Base-by-base conservation (phyloP, 2,113 vertebrate genomes). In the Himantopus leucocephalus region DNA sequence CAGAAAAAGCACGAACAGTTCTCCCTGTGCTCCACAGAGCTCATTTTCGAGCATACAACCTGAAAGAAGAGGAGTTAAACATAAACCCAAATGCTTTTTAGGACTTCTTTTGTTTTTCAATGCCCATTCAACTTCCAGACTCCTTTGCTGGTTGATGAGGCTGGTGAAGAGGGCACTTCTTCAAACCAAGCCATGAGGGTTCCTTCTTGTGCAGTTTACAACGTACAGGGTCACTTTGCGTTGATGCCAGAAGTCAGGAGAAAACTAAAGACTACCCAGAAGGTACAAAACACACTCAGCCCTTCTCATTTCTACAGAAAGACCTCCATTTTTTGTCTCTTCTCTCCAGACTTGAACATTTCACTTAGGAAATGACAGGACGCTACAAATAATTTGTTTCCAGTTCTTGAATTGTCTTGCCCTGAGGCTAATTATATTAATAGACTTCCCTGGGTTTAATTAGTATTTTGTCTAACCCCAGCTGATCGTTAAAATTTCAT, bases 401-500 rank as follows among this genome's bases (percentile, higher is more conserved):
- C 85, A 92, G 68, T 93, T 95, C 66, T 94, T 72, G 70, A 96
- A 94, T 32, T 71, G 18, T 85, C 85, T 63, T 92, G 67, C 88
- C 68, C 75, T 63, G 50, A 82, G 72, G 84, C 87, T 96, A 89
- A 95, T 81, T 86, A 63, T 85, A 95, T 94, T 91, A 93, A 91
- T 90, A 92, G 93, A 95, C 81, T 72, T 92, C 68, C 64, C 59
- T 90, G 85, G 68, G 60, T 91, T 94, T 97, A 95, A 96, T 97
- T 91, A 96, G 81, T 75, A 93, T 88, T 97, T 93, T 94, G 81
- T 82, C 71, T 94, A 97, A 95, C 62, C 74, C 92, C 88, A 77
- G 45, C 5, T 93, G 96, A 97, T 86, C 29, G 32, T 85, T 88
- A 77, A 77, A 75, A 93, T 80, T 59, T 90, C 89, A 48, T 67